Base-by-base conservation (phyloP, 2,797 vertebrate species). In the Mionectes olivaceus region DNA sequence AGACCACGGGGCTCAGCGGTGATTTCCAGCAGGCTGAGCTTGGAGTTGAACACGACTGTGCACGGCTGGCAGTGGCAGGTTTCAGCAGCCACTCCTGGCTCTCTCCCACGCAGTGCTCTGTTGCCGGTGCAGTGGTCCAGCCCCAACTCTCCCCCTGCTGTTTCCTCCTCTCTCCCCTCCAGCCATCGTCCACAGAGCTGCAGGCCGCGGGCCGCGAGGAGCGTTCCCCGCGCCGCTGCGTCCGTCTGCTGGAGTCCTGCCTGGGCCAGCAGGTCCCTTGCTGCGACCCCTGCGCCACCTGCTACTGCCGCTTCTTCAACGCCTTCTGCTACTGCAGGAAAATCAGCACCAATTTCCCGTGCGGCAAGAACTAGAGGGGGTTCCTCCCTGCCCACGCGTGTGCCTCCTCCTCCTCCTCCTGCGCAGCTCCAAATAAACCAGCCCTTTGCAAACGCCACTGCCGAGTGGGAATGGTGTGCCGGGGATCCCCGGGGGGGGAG, bases 231-330 rank as follows among this genome's bases (percentile, higher is more conserved):
- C 98, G 98, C 7, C 98, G 98, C 93, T 99, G 99, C 0, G 97
- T 98, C 57, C 98, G 98, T 28, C 95, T 99, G 43, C 98, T 98
- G 80, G 99, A 99, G 86, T 98, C 96, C 91, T 99, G 99, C 95
- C 98, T 98, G 0, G 96, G 98, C n/a, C 97, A 98, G 5, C 83
- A 98, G 68, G 95, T 98, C 18, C 97, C 98, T 9, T 99, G 99
- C 97, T 99, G 99, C 0, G 98, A 99, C 91, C 98, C 99, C 28
- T 99, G 99, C 1, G 98, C 99, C 84, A 98, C 98, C 56, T 99
- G 99, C 96, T 99, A 98, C 97, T 99, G 99, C 95, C 98, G 99
- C 64, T 98, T 99, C 96, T 99, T 99, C 97, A 99, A 99, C 13
- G 98, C 98, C 47, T 97, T 98, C 87, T 99, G 99, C 91, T 98